phyloP scores from a whole-genome alignment of 2,797 vertebrate species.

The Carduelis carduelis region DNA sequence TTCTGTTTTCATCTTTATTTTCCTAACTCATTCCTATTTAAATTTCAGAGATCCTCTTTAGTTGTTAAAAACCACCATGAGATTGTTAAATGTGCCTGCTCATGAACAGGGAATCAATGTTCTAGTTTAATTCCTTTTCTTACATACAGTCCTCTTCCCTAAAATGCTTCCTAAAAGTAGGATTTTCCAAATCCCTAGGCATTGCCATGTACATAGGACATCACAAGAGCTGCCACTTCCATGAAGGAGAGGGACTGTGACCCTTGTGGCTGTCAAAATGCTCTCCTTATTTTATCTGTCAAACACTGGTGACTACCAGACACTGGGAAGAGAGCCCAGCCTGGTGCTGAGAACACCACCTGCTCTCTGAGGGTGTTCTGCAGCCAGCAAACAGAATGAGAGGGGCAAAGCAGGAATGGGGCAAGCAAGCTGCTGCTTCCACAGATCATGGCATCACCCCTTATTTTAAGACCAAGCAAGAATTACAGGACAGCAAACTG shows the following conservation, averaged over 20 bases:
- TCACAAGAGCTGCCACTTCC: background rate
- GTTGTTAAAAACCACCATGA: background rate
- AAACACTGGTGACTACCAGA: background rate
- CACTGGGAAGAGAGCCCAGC: background rate
- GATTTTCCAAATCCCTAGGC: background rate
- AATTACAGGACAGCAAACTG: background rate
- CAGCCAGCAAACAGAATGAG: background rate
- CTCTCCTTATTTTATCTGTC: background rate
- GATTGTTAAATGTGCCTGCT: background rate
- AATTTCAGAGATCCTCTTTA: background rate
- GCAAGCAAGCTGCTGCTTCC: background rate
- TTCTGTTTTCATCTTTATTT: background rate
- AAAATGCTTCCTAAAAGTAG: background rate
- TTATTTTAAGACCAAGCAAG: background rate
- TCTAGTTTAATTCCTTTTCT: background rate
- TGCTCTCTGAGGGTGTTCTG: background rate
- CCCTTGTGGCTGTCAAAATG: background rate
- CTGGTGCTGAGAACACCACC: background rate
- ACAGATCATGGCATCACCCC: background rate
- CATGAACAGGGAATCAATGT: background rate
- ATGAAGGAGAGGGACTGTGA: background rate
- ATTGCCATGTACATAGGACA: background rate
- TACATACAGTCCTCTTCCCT: background rate
- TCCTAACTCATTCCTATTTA: background rate
- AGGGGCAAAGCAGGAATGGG: background rate